A percentile compares a stretch with the other conserved stretches of the same genome.
Conservation (phyloP, 1,140 invertebrate genomes). For the Neelides sp. region DNA sequence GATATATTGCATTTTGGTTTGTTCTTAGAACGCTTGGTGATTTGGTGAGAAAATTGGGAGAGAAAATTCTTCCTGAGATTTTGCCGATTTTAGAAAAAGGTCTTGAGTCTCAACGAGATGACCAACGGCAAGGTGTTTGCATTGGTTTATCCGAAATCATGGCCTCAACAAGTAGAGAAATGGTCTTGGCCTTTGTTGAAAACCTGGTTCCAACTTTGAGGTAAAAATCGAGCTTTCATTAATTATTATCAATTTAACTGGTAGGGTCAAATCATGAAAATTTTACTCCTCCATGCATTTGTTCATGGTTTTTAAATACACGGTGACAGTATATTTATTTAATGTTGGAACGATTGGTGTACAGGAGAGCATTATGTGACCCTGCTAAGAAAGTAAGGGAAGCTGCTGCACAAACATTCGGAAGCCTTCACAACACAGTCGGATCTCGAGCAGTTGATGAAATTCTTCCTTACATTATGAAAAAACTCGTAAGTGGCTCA, state of each 20-base stretch:
- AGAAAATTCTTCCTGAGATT: constrained; percentile 92
- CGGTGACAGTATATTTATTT: neutral
- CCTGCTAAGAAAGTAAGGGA: constrained; percentile 78
- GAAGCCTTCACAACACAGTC: constrained; percentile 85
- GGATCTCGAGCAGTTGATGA: constrained; percentile 92
- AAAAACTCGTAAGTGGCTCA: constrained; percentile 48
- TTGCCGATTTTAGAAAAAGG: constrained; percentile 93
- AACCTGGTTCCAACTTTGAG: constrained; percentile 91
- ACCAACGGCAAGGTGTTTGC: constrained; percentile 94
- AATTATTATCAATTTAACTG: neutral
- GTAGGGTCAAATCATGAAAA: neutral
- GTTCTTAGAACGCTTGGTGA: constrained; percentile 79
- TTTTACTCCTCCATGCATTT: too few relatives aligned
- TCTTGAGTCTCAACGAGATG: constrained; percentile 73
- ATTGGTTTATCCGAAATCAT: constrained; percentile 98
- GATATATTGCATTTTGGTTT: constrained; percentile 15
- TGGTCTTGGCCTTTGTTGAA: constrained; percentile 85
- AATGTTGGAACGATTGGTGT: constrained; percentile 24
- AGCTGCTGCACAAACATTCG: constrained; percentile 93
- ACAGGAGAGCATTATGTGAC: constrained; percentile 78
- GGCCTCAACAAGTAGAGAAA: constrained; percentile 86
- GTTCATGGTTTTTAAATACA: neutral
- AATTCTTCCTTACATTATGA: constrained; percentile 81
- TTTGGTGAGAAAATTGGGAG: constrained; percentile 91
- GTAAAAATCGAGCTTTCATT: too few relatives aligned